Percentiles rank a stretch among this genome's conserved stretches.
These are phyloP conservation scores for Pituophis catenifer DNA, from an alignment of 2,113 vertebrate species.

Conservation along the genomic window DNA sequence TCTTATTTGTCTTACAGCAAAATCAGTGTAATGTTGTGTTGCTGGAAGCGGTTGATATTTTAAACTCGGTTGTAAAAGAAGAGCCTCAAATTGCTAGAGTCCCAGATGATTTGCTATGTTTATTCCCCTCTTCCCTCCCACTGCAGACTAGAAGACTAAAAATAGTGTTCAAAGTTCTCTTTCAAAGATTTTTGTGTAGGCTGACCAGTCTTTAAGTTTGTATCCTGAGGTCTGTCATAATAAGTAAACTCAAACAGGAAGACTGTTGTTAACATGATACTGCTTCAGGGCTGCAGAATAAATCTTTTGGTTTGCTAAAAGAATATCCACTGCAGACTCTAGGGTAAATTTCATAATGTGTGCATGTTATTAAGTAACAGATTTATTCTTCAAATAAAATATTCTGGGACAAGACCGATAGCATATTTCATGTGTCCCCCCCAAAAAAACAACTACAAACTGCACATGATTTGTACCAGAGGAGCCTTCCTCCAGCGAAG, in stretches of 20 bases:
- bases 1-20: background rate
- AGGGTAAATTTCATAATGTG: background rate
- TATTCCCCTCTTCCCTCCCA: background rate
- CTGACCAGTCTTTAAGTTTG: background rate
- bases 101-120: background rate
- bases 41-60: background rate
- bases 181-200: background rate
- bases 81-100: background rate
- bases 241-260: background rate
- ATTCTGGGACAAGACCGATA: background rate
- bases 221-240: background rate
- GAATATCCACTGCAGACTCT: background rate
- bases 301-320: background rate
- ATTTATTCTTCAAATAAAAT: background rate
- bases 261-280: background rate
- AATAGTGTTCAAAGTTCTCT: background rate
- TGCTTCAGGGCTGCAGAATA: background rate
- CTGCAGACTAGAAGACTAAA: background rate
- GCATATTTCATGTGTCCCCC: background rate
- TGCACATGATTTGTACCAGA: background rate
- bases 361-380: background rate
- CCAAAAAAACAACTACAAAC: background rate
- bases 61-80: background rate
- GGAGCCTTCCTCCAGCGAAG: background rate
- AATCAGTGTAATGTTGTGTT: background rate